Evolutionary conservation across 2,888 invertebrate genomes (phyloP).

Genomic region (Linyphia triangularis): DNA sequence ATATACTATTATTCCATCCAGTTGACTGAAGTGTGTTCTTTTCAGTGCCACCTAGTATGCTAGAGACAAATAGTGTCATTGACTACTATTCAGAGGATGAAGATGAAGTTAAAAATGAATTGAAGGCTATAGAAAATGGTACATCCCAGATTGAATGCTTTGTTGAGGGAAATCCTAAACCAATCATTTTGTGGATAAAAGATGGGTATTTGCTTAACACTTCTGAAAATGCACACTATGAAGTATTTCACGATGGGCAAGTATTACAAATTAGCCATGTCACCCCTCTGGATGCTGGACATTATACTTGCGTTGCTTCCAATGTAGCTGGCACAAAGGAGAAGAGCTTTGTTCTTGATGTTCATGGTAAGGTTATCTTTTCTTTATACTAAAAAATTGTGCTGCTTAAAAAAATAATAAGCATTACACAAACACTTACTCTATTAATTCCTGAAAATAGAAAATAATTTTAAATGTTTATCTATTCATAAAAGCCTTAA

Average conservation of each 20-base stretch:
- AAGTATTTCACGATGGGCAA: slow-evolving; percentile 47
- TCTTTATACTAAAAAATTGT: no score
- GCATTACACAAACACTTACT: no score
- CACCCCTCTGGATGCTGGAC: slow-evolving; percentile 80
- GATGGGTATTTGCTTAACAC: slow-evolving; percentile 56
- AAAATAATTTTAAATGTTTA: no score
- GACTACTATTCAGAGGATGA: slow-evolving; percentile 67
- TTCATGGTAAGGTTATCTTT: slow-evolving; percentile 71
- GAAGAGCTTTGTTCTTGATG: slow-evolving; percentile 63
- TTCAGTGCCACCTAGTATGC: slow-evolving; percentile 63
- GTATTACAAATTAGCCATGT: slow-evolving; percentile 49
- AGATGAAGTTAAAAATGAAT: slow-evolving; percentile 55
- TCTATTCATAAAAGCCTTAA: no score
- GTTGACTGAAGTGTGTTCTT: background rate
- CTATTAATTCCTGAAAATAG: no score
- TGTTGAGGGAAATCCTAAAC: slow-evolving; percentile 77
- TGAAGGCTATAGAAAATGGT: slow-evolving; percentile 74
- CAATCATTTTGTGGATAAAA: slow-evolving; percentile 77
- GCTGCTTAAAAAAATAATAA: no score
- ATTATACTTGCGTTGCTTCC: slow-evolving; percentile 83
- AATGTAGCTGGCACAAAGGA: slow-evolving; percentile 83
- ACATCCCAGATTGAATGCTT: slow-evolving; percentile 64
- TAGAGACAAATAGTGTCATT: slow-evolving; percentile 64
- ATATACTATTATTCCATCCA: background rate
- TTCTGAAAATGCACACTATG: slow-evolving; percentile 37